These are phyloP conservation scores for Gymnobelideus leadbeateri DNA, from an alignment of 2,113 vertebrate genomes.

Conservation along the genomic window DNA sequence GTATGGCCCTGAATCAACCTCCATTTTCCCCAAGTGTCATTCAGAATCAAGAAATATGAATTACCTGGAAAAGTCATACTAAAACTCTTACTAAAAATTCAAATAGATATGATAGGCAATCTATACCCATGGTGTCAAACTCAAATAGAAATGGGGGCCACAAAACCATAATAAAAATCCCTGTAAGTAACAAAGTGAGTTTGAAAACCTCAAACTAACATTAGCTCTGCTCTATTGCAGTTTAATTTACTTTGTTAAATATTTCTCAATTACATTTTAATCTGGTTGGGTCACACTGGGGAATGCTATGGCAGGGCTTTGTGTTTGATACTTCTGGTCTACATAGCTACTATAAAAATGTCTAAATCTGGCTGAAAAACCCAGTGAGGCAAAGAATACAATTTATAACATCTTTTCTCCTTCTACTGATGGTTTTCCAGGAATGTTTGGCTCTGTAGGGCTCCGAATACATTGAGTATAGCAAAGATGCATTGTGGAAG, in stretches of 20 bases:
- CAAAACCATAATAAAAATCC: background rate
- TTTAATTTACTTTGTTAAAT: background rate
- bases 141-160: background rate
- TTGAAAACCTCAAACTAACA: background rate
- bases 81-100: background rate
- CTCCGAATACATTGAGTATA: slow-evolving; percentile 56
- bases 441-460: background rate
- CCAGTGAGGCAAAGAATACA: slow-evolving; percentile 30
- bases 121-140: background rate
- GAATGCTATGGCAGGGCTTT: background rate
- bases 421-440: slow-evolving; percentile 46
- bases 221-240: background rate
- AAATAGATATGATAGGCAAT: background rate
- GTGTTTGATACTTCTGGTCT: background rate
- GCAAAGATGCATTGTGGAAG: slow-evolving; percentile 40
- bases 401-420: slow-evolving; percentile 54
- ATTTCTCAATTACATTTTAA: background rate
- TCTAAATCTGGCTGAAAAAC: slow-evolving; percentile 29
- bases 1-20: background rate
- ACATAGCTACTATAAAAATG: background rate
- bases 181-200: background rate
- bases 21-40: background rate
- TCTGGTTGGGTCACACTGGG: background rate
- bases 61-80: background rate
- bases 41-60: background rate